Percentiles rank a stretch among this genome's conserved stretches.
These are phyloP conservation scores for Desmodus rotundus DNA, from an alignment of 2,113 vertebrate genomes.

Conservation along the genomic window DNA sequence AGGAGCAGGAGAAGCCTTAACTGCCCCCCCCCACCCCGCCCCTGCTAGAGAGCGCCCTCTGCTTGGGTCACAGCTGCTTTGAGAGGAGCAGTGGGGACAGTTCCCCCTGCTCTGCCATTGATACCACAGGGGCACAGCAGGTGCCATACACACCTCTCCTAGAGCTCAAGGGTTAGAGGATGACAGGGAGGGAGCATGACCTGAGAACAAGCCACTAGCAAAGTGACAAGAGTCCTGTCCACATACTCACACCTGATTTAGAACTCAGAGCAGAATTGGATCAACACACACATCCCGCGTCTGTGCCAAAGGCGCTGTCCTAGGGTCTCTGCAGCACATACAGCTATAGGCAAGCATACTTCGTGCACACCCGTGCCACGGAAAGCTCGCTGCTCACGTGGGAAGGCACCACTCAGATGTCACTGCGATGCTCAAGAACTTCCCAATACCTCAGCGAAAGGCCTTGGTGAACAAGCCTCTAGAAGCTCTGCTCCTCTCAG, in stretches of 20 bases:
- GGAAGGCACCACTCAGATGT: neutral
- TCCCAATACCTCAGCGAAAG: neutral
- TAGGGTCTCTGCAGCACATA: neutral
- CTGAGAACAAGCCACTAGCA: neutral
- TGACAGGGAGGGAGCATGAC: neutral
- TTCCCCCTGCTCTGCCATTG: neutral
- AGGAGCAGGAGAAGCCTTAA: neutral
- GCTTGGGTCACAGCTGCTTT: neutral
- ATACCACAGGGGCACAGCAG: no score
- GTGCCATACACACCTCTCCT: accelerated
- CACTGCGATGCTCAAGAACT: neutral
- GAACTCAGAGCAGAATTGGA: neutral
- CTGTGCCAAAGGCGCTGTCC: neutral
- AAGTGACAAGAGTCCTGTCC: neutral
- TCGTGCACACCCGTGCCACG: neutral
- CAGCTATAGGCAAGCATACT: neutral
- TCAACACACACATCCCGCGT: accelerated
- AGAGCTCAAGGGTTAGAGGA: neutral
- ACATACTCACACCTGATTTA: neutral
- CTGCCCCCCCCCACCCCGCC: no score
- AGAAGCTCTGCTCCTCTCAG: no score
- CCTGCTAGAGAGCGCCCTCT: accelerated
- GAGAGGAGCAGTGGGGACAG: neutral
- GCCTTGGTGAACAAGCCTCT: neutral
- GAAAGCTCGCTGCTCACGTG: neutral